These are phyloP conservation scores for Charanyca ferruginea DNA, from an alignment of 2,888 invertebrate species.

Conservation along the genomic window DNA sequence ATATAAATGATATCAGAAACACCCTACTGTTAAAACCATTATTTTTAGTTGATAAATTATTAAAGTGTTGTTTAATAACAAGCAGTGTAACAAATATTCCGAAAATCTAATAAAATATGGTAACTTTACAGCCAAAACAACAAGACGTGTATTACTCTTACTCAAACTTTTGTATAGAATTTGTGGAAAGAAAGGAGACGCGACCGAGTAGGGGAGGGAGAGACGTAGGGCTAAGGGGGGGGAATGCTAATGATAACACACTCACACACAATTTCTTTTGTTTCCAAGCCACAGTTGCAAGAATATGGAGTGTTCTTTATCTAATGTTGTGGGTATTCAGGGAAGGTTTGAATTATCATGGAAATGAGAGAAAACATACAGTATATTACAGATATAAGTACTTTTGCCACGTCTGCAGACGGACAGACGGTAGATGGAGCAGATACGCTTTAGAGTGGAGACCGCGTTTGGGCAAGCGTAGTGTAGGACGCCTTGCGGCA, in stretches of 20 bases:
- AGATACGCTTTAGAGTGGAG: no score
- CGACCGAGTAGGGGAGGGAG: constrained; percentile 46
- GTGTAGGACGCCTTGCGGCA: no score
- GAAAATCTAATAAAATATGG: constrained; percentile 33
- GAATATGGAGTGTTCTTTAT: constrained; percentile 62
- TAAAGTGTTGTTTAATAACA: no score
- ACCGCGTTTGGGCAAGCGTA: no score
- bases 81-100: background rate
- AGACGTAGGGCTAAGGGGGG: constrained; percentile 28
- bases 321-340: constrained; percentile 46
- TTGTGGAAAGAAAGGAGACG: constrained; percentile 79
- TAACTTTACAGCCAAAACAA: constrained; percentile 75
- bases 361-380: background rate
- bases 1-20: no score
- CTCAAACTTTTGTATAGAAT: constrained; percentile 90
- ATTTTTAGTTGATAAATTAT: no score
- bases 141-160: constrained; percentile 89
- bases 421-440: no score
- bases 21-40: no score
- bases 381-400: no score
- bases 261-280: constrained; percentile 78
- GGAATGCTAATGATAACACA: constrained; percentile 79
- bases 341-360: constrained; percentile 31
- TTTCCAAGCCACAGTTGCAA: constrained; percentile 68
- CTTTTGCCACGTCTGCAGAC: no score